Percentiles rank a stretch among this genome's conserved stretches.
phyloP scores from a whole-genome alignment of 2,888 invertebrate species.

The Euzophera pinguis region DNA sequence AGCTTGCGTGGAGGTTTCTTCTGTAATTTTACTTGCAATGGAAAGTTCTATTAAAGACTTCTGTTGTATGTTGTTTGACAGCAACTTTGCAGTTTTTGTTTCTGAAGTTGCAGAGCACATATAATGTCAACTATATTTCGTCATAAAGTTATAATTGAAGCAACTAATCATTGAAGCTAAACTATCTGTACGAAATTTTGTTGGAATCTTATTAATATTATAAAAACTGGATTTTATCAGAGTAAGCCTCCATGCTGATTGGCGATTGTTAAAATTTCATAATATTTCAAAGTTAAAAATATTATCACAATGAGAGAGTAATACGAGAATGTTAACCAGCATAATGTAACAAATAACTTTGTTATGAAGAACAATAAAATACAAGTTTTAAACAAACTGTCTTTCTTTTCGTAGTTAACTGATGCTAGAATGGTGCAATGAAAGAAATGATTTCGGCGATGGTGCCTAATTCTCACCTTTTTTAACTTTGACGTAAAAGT shows the following conservation, averaged over 20 bases:
- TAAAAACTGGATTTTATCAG: not conserved
- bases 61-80: no score
- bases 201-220: no score
- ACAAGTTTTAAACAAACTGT: slow-evolving; percentile 36
- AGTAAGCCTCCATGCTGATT: not conserved
- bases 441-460: no score
- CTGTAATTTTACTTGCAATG: not conserved
- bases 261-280: slow-evolving; percentile 9
- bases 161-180: no score
- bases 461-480: no score
- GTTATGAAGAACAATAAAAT: slow-evolving; percentile 66
- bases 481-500: no score
- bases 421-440: not conserved
- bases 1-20: slow-evolving; percentile 1
- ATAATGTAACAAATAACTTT: slow-evolving; percentile 64
- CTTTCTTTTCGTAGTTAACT: not conserved
- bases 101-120: no score
- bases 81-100: no score
- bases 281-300: slow-evolving; percentile 16
- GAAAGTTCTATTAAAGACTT: no score
- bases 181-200: no score
- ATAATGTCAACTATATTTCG: no score
- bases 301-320: slow-evolving; percentile 15
- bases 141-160: no score
- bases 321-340: slow-evolving; percentile 53